Base-by-base conservation (phyloP, 2,888 invertebrate genomes). In the Listrodromus nycthemerus region DNA sequence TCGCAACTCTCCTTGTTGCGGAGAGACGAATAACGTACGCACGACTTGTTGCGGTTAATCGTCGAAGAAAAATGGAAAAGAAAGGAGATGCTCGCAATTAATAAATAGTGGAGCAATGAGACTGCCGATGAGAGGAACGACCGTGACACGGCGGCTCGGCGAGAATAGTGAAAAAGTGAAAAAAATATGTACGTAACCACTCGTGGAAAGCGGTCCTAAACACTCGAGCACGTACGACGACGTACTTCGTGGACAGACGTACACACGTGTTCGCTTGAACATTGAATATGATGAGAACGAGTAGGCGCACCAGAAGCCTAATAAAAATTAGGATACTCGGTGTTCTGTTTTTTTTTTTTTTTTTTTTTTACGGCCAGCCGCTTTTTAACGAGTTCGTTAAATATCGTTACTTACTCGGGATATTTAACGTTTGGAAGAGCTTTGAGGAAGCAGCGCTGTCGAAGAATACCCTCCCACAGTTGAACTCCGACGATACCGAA, bases 401-500 rank as follows among this genome's bases (percentile, higher is more conserved):
- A 67, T 48, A 27, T 45, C 55, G 19, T 65, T 89, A 96, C 97
- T 96, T 95, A 98, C 97, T 96, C 94, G 94, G 95, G 97, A 95
- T 95, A 96, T 92, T 93, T 95, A 93, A 94, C 96, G 94, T 96
- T 95, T 80, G 95, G 95, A 83, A 96, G 96, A 86, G 96, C 94
- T 86, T 96, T 95, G 83, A 98, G 95, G 93, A 97, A 98, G 94
- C 99, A 99, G 81, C 99, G 96, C 93, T 99, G 99, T 87, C 99
- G 95, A 76, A 99, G 95, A 85, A 99, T 97, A 67, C 99, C 99
- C 93, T 99, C 98, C 99, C 99, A 99, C 73, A 99, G 95, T 94
- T 99, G 99, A 55, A 99, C 99, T 24, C 99, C 99, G 89, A 99
- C 98, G 92, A 99, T 99, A 88, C 99, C 99, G 93, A 99, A 99